phyloP scores from a whole-genome alignment of 2,113 vertebrate genomes.

The Nothocercus julius region DNA sequence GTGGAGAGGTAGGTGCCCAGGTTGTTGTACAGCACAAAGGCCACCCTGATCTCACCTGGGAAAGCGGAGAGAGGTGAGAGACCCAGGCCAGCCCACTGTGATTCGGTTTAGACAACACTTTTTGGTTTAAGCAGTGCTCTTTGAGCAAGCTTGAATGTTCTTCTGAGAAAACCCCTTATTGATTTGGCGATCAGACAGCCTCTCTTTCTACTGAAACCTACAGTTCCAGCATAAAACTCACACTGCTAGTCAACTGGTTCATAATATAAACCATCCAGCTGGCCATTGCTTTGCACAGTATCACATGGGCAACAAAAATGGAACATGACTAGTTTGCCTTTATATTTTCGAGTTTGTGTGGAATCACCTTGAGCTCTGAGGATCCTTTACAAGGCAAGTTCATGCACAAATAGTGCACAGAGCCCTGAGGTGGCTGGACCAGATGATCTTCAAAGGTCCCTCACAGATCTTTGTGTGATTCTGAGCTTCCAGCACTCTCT shows the following conservation, averaged over 20 bases:
- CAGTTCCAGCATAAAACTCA: not conserved
- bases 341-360: not conserved
- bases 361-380: not conserved
- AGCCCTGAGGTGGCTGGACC: no score
- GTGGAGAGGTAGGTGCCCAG: constrained; percentile 94
- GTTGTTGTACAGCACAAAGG: constrained; percentile 96
- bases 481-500: not conserved
- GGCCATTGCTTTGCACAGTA: constrained; percentile 4
- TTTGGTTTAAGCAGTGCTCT: not conserved
- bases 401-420: no score
- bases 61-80: not conserved
- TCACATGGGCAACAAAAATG: not conserved
- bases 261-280: not conserved
- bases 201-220: not conserved
- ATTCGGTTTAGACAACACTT: not conserved
- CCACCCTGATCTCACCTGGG: constrained; percentile 95
- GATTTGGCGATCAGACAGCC: not conserved
- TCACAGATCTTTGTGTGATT: not conserved
- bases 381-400: no score
- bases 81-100: not conserved
- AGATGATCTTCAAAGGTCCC: not conserved
- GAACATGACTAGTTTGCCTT: not conserved
- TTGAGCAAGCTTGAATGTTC: not conserved
- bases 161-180: not conserved
- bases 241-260: not conserved